phyloP scores from a whole-genome alignment of 1,140 invertebrate genomes.

The Propsilocerus akamusi region DNA sequence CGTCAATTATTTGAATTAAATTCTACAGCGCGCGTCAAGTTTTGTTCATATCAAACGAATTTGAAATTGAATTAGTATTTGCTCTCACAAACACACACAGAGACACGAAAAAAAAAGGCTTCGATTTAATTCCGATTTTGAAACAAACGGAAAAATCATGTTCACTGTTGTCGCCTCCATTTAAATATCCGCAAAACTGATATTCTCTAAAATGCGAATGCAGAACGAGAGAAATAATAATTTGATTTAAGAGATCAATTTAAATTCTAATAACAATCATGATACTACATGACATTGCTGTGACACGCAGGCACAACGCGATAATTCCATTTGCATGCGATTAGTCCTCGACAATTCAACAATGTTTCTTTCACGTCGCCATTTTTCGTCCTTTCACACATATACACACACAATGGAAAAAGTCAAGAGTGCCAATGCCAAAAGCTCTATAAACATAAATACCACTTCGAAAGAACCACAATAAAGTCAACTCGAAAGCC shows the following conservation, averaged over 20 bases:
- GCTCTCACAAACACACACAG: too few species aligned
- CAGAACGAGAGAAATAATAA: neutral
- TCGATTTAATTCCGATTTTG: too few species aligned
- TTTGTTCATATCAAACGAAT: too few species aligned
- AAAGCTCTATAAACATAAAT: neutral
- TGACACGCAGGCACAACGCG: neutral
- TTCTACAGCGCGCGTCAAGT: too few species aligned
- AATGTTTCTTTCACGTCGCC: neutral
- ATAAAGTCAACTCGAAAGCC: too few species aligned
- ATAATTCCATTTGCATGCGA: neutral
- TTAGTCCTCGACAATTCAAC: neutral
- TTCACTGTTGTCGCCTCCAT: neutral
- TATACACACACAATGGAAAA: neutral
- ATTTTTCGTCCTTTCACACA: too few species aligned
- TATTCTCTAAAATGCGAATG: neutral
- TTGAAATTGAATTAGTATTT: too few species aligned
- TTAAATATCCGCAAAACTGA: neutral
- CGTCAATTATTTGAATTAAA: too few species aligned
- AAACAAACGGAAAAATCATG: neutral
- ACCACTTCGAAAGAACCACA: neutral
- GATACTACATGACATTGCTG: neutral
- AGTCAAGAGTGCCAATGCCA: neutral
- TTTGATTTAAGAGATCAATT: neutral
- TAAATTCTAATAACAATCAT: neutral
- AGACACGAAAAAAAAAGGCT: too few species aligned